Conservation (phyloP, 2,888 invertebrate species). For the Hymenopus coronatus region DNA sequence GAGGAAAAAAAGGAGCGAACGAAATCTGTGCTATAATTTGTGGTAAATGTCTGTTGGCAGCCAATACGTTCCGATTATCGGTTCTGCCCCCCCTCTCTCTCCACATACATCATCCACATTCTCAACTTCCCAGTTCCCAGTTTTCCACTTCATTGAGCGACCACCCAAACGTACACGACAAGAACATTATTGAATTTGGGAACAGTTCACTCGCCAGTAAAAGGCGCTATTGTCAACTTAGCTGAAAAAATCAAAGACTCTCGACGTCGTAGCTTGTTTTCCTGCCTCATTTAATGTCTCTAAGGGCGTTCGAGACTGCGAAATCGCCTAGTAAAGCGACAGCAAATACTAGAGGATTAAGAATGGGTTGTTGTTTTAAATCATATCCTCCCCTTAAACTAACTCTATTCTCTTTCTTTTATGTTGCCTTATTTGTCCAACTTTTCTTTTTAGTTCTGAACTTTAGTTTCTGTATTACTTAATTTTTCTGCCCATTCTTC, state of each 20-base stretch:
- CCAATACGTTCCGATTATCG: not conserved
- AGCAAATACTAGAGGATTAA: too few species aligned
- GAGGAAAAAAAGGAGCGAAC: not conserved
- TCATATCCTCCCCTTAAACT: too few species aligned
- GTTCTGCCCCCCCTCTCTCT: not conserved
- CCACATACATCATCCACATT: not conserved
- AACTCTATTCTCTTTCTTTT: too few species aligned
- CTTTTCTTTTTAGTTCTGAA: too few species aligned
- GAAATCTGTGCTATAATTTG: not conserved
- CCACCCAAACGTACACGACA: not conserved
- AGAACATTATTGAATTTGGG: not conserved
- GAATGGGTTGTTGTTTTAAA: too few species aligned
- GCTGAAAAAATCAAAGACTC: not conserved
- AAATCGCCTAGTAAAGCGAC: too few species aligned
- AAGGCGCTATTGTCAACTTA: not conserved
- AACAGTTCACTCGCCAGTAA: conserved; percentile 1
- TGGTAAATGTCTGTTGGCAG: not conserved
- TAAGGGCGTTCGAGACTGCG: too few species aligned
- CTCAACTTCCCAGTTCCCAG: not conserved
- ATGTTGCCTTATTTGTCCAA: too few species aligned
- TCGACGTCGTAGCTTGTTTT: too few species aligned
- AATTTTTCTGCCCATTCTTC: too few species aligned
- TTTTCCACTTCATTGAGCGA: not conserved
- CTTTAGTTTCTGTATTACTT: too few species aligned
- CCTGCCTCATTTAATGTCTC: too few species aligned